Conservation (phyloP, 2,888 invertebrate species). For the Liposcelis brunnea region DNA sequence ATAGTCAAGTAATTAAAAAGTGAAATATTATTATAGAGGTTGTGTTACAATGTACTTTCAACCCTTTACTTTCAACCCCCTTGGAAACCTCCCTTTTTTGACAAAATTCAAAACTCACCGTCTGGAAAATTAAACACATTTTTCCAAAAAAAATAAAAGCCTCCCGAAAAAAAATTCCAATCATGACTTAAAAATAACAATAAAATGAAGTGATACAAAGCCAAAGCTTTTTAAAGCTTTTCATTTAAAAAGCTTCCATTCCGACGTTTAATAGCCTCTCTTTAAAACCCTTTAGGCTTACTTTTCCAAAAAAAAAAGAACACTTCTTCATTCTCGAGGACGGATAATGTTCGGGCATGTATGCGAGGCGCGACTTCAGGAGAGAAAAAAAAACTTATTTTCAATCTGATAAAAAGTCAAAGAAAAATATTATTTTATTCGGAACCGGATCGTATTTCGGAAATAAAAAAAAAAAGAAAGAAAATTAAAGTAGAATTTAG, state of each 20-base stretch:
- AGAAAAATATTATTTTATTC: constrained; percentile 7
- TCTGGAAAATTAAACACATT: too few species aligned
- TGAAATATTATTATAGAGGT: constrained; percentile 1
- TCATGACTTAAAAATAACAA: too few species aligned
- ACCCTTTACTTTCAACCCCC: background rate
- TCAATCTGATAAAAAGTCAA: constrained; percentile 7
- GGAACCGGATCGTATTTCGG: constrained; percentile 4
- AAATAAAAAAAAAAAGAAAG: constrained; percentile 4
- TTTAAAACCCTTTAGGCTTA: background rate
- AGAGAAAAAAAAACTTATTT: constrained; percentile 1
- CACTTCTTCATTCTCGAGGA: too few species aligned
- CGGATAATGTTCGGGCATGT: too few species aligned
- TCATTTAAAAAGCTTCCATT: background rate
- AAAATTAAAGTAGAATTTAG: constrained; percentile 9
- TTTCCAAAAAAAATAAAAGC: too few species aligned
- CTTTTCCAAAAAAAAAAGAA: background rate
- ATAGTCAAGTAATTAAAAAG: constrained; percentile 2
- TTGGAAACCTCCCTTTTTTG: background rate
- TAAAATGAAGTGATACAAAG: too few species aligned
- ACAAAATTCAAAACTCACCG: too few species aligned
- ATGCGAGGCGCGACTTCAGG: background rate
- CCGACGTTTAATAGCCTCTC: background rate
- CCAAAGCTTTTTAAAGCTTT: too few species aligned
- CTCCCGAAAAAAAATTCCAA: too few species aligned
- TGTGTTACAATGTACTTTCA: background rate